Base-by-base conservation (phyloP, 1,140 invertebrate species). In the Chelonus insularis region DNA sequence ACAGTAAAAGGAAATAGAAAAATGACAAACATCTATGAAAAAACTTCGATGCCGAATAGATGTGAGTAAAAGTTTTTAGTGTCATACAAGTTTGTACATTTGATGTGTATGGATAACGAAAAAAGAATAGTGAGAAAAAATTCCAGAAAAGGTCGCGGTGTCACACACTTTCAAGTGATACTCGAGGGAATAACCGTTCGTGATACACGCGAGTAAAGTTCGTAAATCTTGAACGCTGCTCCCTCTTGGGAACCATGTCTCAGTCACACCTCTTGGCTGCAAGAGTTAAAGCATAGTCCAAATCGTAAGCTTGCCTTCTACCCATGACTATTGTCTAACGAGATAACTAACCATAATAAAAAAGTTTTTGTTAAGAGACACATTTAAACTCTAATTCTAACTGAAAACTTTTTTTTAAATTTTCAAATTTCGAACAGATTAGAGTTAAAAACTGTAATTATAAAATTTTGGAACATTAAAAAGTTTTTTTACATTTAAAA, bases 201-300 rank as follows among this genome's bases (percentile, higher is more conserved):
- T 62, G 64, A 62, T 60, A 64, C 58, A 64, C 57, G 50, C 54
- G 58, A 51, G 51, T 43, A 34, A 56, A 60, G 68, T 73, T 70
- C 72, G 77, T 77, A 79, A 79, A 79, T 79, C 77, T 75, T 71
- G 66, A 34, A 18, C 68, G 61, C 62, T 54, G 43, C 7, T 58
- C 68, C 73, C 77, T 69, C 74, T 50, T 41, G 75, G 69, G 77
- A 64, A 70, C 74, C 67, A 77, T 77, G 77, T 73, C 74, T 77
- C 77, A 77, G 77, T 79, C 72, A 77, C 77, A 77, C 66, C 57
- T 54, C 68, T 45, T 57, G 71, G 65, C 66, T 69, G 68, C 69
- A 52, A 67, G 71, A 74, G 72, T 78, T 78, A 76, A 75, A 72
- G 69, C 48, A 59, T 57, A 21, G 29, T 16, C 48, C 57, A 43